A percentile compares a stretch with the other conserved stretches of the same genome.
These are phyloP conservation scores for Orthonevra nobilis DNA, from an alignment of 2,888 invertebrate species.

Conservation along the genomic window DNA sequence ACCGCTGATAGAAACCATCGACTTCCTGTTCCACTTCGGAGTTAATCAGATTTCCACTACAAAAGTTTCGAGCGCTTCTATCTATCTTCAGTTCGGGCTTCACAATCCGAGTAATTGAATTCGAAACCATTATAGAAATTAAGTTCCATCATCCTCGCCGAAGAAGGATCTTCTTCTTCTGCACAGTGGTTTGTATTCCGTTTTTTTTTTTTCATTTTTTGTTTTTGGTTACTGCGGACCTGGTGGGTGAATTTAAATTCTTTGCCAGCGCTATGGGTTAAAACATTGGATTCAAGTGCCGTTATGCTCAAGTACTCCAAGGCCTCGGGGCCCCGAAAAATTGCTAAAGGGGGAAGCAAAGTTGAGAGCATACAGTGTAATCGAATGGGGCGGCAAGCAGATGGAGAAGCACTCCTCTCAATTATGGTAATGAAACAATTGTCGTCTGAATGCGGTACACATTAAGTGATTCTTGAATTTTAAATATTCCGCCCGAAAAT, in stretches of 20 bases:
- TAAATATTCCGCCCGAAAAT: conserved; percentile 63
- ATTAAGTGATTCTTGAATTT: conserved; percentile 72
- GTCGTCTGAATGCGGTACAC: conserved; percentile 70
- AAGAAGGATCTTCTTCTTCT: conserved; percentile 54
- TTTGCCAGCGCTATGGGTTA: conserved; percentile 51
- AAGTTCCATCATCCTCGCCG: conserved; percentile 66
- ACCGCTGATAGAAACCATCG: conserved; percentile 64
- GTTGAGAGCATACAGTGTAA: background rate
- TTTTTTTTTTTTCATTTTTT: conserved; percentile 4
- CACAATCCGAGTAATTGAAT: conserved; percentile 69
- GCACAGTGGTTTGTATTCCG: background rate
- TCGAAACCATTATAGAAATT: conserved; percentile 70
- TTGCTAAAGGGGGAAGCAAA: conserved; percentile 37
- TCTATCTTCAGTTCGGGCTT: conserved; percentile 34
- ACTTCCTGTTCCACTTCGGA: conserved; percentile 70
- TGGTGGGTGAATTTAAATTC: conserved; percentile 64
- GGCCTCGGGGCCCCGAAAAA: conserved; percentile 51
- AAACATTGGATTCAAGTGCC: conserved; percentile 65
- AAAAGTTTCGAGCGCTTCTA: conserved; percentile 52
- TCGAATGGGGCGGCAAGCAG: conserved; percentile 24
- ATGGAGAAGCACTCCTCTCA: conserved; percentile 70
- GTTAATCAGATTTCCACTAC: conserved; percentile 70
- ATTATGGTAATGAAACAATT: conserved; percentile 74
- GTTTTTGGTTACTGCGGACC: conserved; percentile 10
- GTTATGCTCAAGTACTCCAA: conserved; percentile 56